Conservation (phyloP, 2,113 vertebrate genomes). For the Gulo gulo region DNA sequence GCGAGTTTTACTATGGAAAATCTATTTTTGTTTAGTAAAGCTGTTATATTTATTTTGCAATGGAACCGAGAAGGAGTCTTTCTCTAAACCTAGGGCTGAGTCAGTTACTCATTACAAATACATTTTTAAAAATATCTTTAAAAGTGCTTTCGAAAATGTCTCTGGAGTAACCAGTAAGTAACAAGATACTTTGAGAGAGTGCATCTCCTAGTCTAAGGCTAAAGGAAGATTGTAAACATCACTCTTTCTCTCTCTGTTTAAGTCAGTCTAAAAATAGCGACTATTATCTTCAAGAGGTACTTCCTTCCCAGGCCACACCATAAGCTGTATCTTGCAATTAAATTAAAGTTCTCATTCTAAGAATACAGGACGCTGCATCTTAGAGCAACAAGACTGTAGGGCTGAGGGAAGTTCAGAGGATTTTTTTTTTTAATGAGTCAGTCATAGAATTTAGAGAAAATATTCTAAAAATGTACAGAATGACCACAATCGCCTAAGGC, state of each 20-base stretch:
- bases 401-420: not conserved
- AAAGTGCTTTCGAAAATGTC: not conserved
- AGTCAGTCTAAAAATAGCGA: constrained; percentile 42
- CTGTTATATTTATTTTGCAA: not conserved
- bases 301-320: not conserved
- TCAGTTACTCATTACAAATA: constrained; percentile 38
- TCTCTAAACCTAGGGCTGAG: constrained; percentile 58
- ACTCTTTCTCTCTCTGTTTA: not conserved
- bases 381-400: not conserved
- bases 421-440: not conserved
- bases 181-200: not conserved
- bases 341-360: not conserved
- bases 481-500: not conserved
- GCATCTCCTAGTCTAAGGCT: not conserved
- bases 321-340: not conserved
- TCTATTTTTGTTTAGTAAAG: constrained; percentile 52
- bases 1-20: constrained; percentile 25
- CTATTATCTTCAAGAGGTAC: not conserved
- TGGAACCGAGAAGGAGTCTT: constrained; percentile 46
- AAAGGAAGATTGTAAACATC: not conserved
- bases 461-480: not conserved
- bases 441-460: constrained; percentile 26
- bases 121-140: not conserved
- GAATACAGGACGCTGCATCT: not conserved
- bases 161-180: not conserved